A percentile compares a stretch with the other conserved stretches of the same genome.
phyloP scores from a whole-genome alignment of 2,888 invertebrate genomes.

The Dyspetes luteomarginatus region DNA sequence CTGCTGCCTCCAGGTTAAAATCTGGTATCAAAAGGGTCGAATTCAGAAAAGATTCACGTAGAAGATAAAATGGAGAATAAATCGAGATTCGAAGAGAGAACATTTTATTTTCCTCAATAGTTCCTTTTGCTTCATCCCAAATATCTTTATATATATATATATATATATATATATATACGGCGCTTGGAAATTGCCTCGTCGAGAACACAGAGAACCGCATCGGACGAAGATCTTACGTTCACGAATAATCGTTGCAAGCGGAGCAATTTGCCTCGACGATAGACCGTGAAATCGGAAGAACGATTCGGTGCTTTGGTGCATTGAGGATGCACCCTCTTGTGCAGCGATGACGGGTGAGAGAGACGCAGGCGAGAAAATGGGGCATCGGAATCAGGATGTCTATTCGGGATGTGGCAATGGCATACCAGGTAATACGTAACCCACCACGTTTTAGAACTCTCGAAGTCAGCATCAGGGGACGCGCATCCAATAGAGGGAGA shows the following conservation, averaged over 20 bases:
- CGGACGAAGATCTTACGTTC: slow-evolving; percentile 11
- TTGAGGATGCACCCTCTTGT: neutral
- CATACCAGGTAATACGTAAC: slow-evolving; percentile 36
- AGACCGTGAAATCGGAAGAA: slow-evolving; percentile 41
- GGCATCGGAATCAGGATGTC: slow-evolving; percentile 37
- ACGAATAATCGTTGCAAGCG: slow-evolving; percentile 28
- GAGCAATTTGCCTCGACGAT: slow-evolving; percentile 44
- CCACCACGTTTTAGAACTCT: slow-evolving; percentile 41
- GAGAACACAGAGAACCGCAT: neutral
- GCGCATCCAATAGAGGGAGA: slow-evolving; percentile 14
- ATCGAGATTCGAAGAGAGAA: neutral
- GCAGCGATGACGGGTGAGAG: neutral
- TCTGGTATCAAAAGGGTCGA: neutral
- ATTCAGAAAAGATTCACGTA: neutral
- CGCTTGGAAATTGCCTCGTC: slow-evolving; percentile 3
- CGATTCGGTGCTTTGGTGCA: slow-evolving; percentile 36
- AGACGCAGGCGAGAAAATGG: slow-evolving; percentile 16
- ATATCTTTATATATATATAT: too few relatives aligned
- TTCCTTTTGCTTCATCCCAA: slow-evolving; percentile 5
- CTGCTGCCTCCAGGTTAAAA: too few relatives aligned
- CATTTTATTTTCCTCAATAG: neutral
- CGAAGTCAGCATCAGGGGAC: slow-evolving; percentile 50
- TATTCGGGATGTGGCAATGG: slow-evolving; percentile 26
- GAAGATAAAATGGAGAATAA: neutral
- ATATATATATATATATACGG: neutral